Conservation (phyloP, 1,140 invertebrate species). For the Diuraphis noxia region DNA sequence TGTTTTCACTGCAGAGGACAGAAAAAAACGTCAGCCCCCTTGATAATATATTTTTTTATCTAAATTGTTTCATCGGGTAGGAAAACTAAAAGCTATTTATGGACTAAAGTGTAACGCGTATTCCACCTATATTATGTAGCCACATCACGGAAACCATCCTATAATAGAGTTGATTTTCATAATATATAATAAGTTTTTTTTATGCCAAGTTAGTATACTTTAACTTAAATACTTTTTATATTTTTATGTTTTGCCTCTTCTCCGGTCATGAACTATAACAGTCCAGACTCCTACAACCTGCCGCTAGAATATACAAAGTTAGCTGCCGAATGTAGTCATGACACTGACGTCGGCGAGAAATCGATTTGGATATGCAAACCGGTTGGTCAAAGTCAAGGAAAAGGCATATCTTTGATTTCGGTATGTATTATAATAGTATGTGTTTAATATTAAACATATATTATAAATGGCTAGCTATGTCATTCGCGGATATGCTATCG, state of each 20-base stretch:
- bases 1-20: background rate
- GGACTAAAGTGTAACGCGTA: background rate
- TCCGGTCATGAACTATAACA: slow-evolving; percentile 59
- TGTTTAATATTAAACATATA: background rate
- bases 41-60: slow-evolving; percentile 23
- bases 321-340: slow-evolving; percentile 73
- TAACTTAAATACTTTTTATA: background rate
- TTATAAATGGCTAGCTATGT: too few species aligned
- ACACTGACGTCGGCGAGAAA: slow-evolving; percentile 60
- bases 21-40: background rate
- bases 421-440: slow-evolving; percentile 62
- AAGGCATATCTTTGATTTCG: slow-evolving; percentile 80
- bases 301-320: slow-evolving; percentile 83
- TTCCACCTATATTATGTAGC: background rate
- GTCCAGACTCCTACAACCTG: slow-evolving; percentile 77
- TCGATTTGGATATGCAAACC: slow-evolving; percentile 84
- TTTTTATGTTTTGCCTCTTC: background rate
- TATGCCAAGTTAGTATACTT: background rate
- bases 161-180: background rate
- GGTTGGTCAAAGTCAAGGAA: slow-evolving; percentile 79
- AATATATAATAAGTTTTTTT: background rate
- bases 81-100: background rate
- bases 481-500: too few species aligned
- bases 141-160: background rate
- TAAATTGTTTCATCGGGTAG: background rate